Conservation (phyloP, 2,113 vertebrate species). For the Pica pica region DNA sequence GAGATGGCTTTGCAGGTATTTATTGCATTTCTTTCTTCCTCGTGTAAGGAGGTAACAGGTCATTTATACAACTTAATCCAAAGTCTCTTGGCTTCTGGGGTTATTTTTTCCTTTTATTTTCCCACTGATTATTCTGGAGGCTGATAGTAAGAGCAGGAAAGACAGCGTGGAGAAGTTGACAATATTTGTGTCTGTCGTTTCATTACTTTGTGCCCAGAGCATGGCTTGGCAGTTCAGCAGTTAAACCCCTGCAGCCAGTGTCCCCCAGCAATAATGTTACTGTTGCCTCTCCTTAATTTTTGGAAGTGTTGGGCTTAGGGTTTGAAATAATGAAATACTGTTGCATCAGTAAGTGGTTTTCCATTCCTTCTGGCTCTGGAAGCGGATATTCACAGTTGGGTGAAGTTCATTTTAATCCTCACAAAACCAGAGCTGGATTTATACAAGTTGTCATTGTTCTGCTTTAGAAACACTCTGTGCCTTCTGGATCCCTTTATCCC, state of each 20-base stretch:
- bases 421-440: slow-evolving; percentile 57
- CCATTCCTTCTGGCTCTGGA: slow-evolving; percentile 53
- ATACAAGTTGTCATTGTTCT: slow-evolving; percentile 46
- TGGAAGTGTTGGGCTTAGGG: background rate
- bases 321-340: slow-evolving; percentile 44
- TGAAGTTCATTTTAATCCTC: slow-evolving; percentile 65
- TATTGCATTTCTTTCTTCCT: slow-evolving; percentile 30
- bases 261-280: background rate
- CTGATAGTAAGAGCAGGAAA: background rate
- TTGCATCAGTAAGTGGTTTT: slow-evolving; percentile 57
- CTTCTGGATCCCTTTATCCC: slow-evolving; percentile 44
- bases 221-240: background rate
- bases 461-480: slow-evolving; percentile 38
- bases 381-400: slow-evolving; percentile 44
- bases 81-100: background rate
- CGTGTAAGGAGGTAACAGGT: slow-evolving; percentile 10
- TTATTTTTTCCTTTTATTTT: slow-evolving; percentile 32
- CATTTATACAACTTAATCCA: slow-evolving; percentile 47
- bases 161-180: background rate
- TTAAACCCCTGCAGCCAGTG: background rate
- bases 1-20: slow-evolving; percentile 38
- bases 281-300: slow-evolving; percentile 6
- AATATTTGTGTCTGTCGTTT: background rate
- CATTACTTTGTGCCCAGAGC: background rate
- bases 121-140: background rate